Evolutionary conservation across 2,888 invertebrate genomes (phyloP).

Genomic region (Stramonita haemastoma): DNA sequence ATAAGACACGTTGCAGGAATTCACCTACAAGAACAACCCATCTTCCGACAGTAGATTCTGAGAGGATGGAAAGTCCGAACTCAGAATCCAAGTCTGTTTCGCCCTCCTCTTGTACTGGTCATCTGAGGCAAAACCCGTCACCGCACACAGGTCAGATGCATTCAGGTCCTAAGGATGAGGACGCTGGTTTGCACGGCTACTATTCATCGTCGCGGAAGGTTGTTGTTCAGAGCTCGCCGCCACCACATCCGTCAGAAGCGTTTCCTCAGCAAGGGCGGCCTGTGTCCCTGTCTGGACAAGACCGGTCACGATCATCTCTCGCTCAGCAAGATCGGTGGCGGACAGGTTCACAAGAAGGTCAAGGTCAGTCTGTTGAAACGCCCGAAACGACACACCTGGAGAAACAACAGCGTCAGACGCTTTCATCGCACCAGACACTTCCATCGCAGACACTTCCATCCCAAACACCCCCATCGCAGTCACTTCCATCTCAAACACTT

Average conservation of each 20-base stretch:
- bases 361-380: too few species aligned
- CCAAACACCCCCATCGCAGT: neutral
- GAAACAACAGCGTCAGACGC: neutral
- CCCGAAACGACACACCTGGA: conserved; percentile 1
- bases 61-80: neutral
- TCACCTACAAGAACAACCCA: too few species aligned
- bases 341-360: too few species aligned
- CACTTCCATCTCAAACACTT: neutral
- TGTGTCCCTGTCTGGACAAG: neutral
- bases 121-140: neutral
- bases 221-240: neutral
- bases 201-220: neutral
- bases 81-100: conserved; percentile 35
- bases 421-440: neutral
- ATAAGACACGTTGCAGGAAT: too few species aligned
- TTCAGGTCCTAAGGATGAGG: neutral
- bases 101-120: neutral
- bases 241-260: neutral
- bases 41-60: too few species aligned
- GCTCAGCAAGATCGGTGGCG: neutral
- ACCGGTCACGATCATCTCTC: neutral
- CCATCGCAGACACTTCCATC: neutral
- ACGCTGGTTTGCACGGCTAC: neutral
- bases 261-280: neutral
- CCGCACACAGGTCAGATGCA: neutral